Percentiles rank a stretch among this genome's conserved stretches.
Evolutionary conservation across 2,888 invertebrate genomes (phyloP).

Genomic region (Caenorhabditis doughertyi): DNA sequence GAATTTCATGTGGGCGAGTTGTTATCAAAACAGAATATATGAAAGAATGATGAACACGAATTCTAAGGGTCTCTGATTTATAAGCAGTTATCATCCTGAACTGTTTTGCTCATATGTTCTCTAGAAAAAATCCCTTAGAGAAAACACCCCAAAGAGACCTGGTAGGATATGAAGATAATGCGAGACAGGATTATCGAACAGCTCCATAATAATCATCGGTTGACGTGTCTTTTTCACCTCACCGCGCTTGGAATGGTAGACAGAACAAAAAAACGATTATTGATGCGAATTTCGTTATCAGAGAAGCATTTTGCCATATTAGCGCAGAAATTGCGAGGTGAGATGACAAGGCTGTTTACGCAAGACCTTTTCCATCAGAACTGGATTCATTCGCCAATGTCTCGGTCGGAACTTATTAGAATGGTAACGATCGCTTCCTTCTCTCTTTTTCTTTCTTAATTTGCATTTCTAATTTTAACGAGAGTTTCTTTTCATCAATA

Average conservation of each 20-base stretch:
- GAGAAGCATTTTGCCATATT: constrained; percentile 63
- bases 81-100: constrained; percentile 40
- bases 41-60: background rate
- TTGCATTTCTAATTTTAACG: constrained; percentile 59
- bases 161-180: constrained; percentile 66
- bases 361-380: constrained; percentile 61
- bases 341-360: constrained; percentile 64
- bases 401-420: constrained; percentile 53
- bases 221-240: background rate
- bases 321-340: constrained; percentile 61
- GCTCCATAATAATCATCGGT: constrained; percentile 40
- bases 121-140: background rate
- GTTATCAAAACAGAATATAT: background rate
- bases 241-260: constrained; percentile 36
- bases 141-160: constrained; percentile 29
- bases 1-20: constrained; percentile 22
- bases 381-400: constrained; percentile 56
- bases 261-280: constrained; percentile 61
- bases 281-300: constrained; percentile 62
- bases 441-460: constrained; percentile 24
- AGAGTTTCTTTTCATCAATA: constrained; percentile 16
- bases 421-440: constrained; percentile 54
- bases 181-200: constrained; percentile 54
- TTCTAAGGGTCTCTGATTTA: constrained; percentile 18
- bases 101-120: constrained; percentile 38